Conservation (phyloP, 2,888 invertebrate genomes). For the Tyria jacobaeae region DNA sequence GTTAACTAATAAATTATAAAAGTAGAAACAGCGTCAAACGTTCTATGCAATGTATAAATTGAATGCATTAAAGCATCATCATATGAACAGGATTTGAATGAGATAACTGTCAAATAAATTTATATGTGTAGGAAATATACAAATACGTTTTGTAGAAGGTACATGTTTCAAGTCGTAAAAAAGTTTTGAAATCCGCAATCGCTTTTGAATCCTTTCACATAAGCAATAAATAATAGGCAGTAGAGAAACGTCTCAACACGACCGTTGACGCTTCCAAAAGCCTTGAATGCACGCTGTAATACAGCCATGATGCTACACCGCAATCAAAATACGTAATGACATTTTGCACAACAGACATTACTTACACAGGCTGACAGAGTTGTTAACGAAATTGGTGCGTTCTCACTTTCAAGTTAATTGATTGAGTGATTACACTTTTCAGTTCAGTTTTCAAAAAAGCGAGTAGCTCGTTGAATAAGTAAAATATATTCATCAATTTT, state of each 20-base stretch:
- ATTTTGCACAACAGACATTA: constrained; percentile 20
- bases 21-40: no score
- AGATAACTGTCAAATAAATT: no score
- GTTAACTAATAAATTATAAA: no score
- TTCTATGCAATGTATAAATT: no score
- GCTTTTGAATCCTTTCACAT: constrained; percentile 35
- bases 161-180: no score
- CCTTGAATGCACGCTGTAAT: constrained; percentile 48
- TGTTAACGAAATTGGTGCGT: constrained; percentile 7
- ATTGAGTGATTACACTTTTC: background rate
- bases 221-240: constrained; percentile 35
- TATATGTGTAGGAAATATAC: no score
- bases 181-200: constrained; percentile 14
- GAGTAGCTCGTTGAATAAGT: no score
- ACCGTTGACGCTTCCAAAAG: constrained; percentile 45
- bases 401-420: background rate
- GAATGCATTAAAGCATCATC: background rate
- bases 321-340: constrained; percentile 25
- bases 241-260: constrained; percentile 53
- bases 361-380: background rate
- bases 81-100: background rate
- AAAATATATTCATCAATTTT: background rate
- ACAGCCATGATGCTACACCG: constrained; percentile 18
- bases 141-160: no score
- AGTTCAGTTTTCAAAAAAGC: no score